Evolutionary conservation across 2,797 vertebrate species (phyloP), one percentile per base, ranked within the genome.

Genomic region (Artibeus jamaicensis): DNA sequence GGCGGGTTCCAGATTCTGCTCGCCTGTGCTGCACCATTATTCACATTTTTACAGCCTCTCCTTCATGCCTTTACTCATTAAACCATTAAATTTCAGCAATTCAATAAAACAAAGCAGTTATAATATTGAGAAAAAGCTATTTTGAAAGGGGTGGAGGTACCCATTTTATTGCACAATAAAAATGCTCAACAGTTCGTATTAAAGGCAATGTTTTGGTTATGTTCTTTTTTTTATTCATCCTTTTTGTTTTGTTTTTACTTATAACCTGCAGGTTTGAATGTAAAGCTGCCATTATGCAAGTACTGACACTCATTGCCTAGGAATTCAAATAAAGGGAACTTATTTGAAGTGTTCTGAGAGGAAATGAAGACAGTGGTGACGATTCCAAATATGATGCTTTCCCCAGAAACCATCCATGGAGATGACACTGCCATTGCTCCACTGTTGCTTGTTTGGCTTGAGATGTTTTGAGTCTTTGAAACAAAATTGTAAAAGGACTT

Each of bases 151-250:
- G 91, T 95, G 96, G 90, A 97, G 87, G 94, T 87, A 78, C 94
- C 29, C 86, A 92, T 97, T 98, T 97, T 97, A 98, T 91, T 97
- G 95, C 85, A 95, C 92, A 96, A 96, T 98, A 98, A 98, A 98
- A 97, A 89, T 97, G 95, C 88, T 77, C 82, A 96, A 86, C 57
- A 84, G 88, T 87, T 84, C 89, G 76, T 96, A 97, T 98, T 96
- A 98, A 97, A 98, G 89, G 24, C 37, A 26, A n/a, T 71, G 14
- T 71, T 57, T 84, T 96, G 29, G 96, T 98, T 97, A 93, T 95
- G 97, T 97, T 93, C 77, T 89, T 95, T 93, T 93, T n/a, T 92
- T 92, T 87, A 87, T 93, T 95, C 59, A 46, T 91, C 93, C 37
- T 89, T 93, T 79, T 83, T 84, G 53, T 37, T 73, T 94, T 83